Evolutionary conservation across 2,888 invertebrate genomes (phyloP), one percentile per base, ranked within the genome.

Genomic region (Cantharis lateralis): DNA sequence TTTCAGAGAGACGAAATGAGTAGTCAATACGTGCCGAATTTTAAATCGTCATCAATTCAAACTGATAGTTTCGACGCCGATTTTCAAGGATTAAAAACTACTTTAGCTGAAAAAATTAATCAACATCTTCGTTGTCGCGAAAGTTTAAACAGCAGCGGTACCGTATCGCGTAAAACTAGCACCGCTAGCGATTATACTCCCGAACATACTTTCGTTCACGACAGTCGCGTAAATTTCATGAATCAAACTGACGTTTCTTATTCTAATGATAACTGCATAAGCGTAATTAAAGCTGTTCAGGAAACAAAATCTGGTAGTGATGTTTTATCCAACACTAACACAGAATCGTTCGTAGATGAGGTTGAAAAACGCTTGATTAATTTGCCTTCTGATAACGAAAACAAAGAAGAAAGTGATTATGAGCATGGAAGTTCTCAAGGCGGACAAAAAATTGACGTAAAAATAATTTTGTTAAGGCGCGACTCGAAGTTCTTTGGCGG

Each of bases 151-250:
- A 88, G 88, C 74, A 88, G 88, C 79, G 88, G 88, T 16, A 88
- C 88, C 0, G 88, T 89, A 3, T 91, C 91, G 0, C 86, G 91
- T n/a, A 91, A 91, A 82, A 91, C 91, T 0, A 91, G 91, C 82
- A 91, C 91, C 0, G 89, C 91, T 7, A 91, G 91, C 16, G 91
- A 91, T 79, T 91, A 90, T 81, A 90, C 91, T 16, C 91, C 91
- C 0, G 91, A 91, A 79, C 90, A 90, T 80, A 91, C 91, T 13
- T 87, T 86, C 74, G 83, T 85, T 32, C 83, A 84, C 9, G 85
- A 86, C 75, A 82, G 74, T 16, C 81, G 82, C 20, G 77, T 77
- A 18, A 78, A 81, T 0, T 77, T 81, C 16, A 80, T 80, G 0
- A 82, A 82, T 10, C 79, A 82, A 63, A 81, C 86, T 7, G 84